Evolutionary conservation across 2,888 invertebrate genomes (phyloP).

Genomic region (Cephus nigrinus): DNA sequence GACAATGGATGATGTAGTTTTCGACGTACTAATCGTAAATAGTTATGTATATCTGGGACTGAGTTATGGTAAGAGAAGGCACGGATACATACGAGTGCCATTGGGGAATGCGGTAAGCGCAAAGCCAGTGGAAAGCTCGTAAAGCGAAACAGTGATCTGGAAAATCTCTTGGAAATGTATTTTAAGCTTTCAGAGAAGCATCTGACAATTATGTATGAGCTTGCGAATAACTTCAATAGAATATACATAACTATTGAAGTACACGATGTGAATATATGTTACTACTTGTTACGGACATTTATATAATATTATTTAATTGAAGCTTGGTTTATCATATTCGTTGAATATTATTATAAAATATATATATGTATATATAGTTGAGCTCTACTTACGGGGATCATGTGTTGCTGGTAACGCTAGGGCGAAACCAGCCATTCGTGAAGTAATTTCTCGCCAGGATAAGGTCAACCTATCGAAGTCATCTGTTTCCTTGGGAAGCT

Average conservation of each 20-base stretch:
- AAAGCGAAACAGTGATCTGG: neutral
- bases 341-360: neutral
- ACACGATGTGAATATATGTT: neutral
- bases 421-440: slow-evolving; percentile 43
- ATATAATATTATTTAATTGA: neutral
- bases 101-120: neutral
- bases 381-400: slow-evolving; percentile 63
- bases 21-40: neutral
- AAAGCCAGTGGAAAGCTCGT: neutral
- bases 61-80: neutral
- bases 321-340: neutral
- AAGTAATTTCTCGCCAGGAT: slow-evolving; percentile 47
- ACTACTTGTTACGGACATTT: neutral
- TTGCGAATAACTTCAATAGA: neutral
- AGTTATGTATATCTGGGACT: neutral
- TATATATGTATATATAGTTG: neutral
- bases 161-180: neutral
- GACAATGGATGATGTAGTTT: neutral
- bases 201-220: neutral
- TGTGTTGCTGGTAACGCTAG: slow-evolving; percentile 49
- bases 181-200: neutral
- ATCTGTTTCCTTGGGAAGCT: slow-evolving; percentile 80
- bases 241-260: neutral
- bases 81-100: neutral
- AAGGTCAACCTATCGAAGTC: slow-evolving; percentile 80